phyloP scores from a whole-genome alignment of 2,797 vertebrate species.

The Brachymystax lenok region DNA sequence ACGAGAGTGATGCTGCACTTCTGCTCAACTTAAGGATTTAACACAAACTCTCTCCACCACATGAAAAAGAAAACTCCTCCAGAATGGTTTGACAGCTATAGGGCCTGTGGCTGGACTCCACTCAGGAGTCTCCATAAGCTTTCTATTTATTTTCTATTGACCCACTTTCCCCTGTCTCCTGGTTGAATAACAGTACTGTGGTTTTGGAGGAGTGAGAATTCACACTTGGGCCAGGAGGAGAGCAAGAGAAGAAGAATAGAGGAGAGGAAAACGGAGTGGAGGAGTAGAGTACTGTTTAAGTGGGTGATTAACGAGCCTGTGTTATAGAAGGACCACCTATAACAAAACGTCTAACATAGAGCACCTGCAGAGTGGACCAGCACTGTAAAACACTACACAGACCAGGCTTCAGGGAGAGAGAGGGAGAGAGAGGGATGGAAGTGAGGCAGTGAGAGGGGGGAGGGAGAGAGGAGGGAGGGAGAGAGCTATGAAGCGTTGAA shows the following conservation, averaged over 20 bases:
- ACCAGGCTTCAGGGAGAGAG: conserved; percentile 22
- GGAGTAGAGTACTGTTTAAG: not conserved
- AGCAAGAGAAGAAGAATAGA: too few relatives aligned
- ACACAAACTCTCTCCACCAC: conserved; percentile 37
- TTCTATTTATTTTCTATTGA: conserved; percentile 42
- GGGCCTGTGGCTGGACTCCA: conserved; percentile 37
- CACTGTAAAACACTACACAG: conserved; percentile 47
- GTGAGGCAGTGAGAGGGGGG: not conserved
- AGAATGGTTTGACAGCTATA: not conserved
- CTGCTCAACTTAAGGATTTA: conserved; percentile 45
- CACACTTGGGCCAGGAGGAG: not conserved
- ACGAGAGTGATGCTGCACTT: conserved; percentile 4
- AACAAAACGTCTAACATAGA: conserved; percentile 71
- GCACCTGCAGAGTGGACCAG: conserved; percentile 59
- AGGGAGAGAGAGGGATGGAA: too few relatives aligned
- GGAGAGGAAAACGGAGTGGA: not conserved
- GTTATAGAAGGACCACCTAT: conserved; percentile 56
- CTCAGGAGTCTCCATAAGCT: conserved; percentile 68
- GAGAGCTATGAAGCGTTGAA: conserved; percentile 17
- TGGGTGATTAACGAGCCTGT: conserved; percentile 2
- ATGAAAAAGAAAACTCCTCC: conserved; percentile 43
- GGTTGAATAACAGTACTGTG: conserved; percentile 46
- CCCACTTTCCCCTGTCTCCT: conserved; percentile 34
- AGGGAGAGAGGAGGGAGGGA: not conserved
- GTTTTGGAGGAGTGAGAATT: conserved; percentile 37